Evolutionary conservation across 2,888 invertebrate genomes (phyloP), one percentile per base, ranked within the genome.

Genomic region (Tryphoninae sp.): DNA sequence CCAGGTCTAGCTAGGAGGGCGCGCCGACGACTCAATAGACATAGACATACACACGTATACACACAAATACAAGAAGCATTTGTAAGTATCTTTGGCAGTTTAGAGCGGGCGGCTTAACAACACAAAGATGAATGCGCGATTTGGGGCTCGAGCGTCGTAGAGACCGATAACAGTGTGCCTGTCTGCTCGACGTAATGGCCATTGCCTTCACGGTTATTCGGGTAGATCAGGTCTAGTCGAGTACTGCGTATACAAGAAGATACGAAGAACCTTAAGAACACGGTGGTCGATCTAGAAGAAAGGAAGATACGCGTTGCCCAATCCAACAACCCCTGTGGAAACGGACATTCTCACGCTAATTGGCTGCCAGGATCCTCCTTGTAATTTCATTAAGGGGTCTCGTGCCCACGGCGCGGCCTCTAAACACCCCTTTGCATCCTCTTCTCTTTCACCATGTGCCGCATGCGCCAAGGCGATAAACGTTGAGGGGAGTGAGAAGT

Each of bases 381-480:
- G 88, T 90, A 88, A 90, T 90, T 90, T 90, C 89, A 90, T 90
- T 90, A 90, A 88, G 86, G 86, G 88, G 89, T 85, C 90, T 90
- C 90, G 89, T 90, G 89, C 88, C 89, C 85, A 76, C 61, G 77
- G 75, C 83, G 73, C 7, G 33, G 80, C 53, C 76, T 78, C 77
- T 55, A 72, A 6, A 55, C 55, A 82, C 75, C 79, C 75, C 62
- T 75, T 71, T 62, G 51, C 23, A 2, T 26, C 40, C 40, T 19
- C 55, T 23, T 26, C 61, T 22, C 53, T 49, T 58, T 73, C 23
- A 42, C 61, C 51, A 51, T 53, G 13, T 65, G 40, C 23, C 65
- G 40, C 42, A 71, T 80, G 65, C 75, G 45, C 64, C 58, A 49
- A 40, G 6, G 22, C 42, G 42, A 61, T 40, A 58, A 23, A 67